Percentiles rank a stretch among this genome's conserved stretches.
Conservation (phyloP, 1,140 invertebrate genomes). For the Zaprionus davidi region DNA sequence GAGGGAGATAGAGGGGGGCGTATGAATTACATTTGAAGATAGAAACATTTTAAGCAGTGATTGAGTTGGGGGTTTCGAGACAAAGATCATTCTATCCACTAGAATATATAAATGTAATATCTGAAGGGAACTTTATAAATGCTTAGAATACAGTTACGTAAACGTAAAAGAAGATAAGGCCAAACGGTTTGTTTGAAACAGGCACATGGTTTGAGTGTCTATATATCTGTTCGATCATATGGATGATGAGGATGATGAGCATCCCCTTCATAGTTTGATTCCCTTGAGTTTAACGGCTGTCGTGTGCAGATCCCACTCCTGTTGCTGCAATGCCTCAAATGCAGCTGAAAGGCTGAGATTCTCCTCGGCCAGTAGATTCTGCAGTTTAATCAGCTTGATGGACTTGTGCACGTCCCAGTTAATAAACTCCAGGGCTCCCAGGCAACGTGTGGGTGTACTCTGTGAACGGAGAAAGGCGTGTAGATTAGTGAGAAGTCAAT, state of each 20-base stretch:
- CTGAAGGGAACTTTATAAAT: constrained; percentile 38
- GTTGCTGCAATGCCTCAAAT: constrained; percentile 81
- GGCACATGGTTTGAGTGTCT: constrained; percentile 37
- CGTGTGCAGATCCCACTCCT: constrained; percentile 84
- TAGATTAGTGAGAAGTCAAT: background rate
- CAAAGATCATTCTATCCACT: constrained; percentile 40
- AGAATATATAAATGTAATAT: constrained; percentile 30
- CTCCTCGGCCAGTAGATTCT: constrained; percentile 86
- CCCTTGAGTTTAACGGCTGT: constrained; percentile 77
- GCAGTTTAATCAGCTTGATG: constrained; percentile 92
- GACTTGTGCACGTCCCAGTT: constrained; percentile 95
- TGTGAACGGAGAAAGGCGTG: constrained; percentile 79
- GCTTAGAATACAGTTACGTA: constrained; percentile 49
- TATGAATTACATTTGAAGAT: constrained; percentile 49
- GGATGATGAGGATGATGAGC: background rate
- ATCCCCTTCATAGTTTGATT: constrained; percentile 56
- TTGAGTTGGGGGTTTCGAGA: constrained; percentile 39
- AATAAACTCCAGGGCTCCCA: constrained; percentile 91
- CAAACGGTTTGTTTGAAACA: constrained; percentile 50
- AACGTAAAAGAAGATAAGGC: constrained; percentile 53
- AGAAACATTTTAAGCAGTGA: constrained; percentile 63
- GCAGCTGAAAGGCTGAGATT: constrained; percentile 83
- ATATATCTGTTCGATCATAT: background rate
- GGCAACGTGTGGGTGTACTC: constrained; percentile 91
- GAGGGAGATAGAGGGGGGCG: background rate